Base-by-base conservation (phyloP, 2,797 vertebrate species). In the Nothura maculosa region DNA sequence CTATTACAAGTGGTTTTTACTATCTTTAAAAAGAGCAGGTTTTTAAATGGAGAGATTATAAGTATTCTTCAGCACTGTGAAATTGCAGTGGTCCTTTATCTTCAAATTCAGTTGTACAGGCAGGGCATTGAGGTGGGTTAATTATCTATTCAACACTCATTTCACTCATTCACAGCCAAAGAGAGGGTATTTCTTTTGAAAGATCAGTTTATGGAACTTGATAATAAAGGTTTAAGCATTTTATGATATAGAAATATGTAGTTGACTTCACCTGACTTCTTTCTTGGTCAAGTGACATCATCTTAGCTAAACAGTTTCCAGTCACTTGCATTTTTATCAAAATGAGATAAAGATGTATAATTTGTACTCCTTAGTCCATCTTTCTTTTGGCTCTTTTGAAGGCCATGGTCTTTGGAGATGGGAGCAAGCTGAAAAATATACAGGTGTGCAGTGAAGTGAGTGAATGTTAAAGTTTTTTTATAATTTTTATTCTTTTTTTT, bases 291-390 rank as follows among this genome's bases (percentile, higher is more conserved):
- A 6, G 77, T 30, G 28, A 25, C 76, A 10, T 57, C 57, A 32
- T 63, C 22, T 25, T 30, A 17, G 24, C 22, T 80, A 6, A 17
- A 16, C 28, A 63, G 10, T 0, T 0, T 54, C 68, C 5, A 30
- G 9, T 42, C 30, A 27, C 43, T 63, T 27, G 5, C 0, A 1
- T 38, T 1, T 75, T 61, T 45, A 30, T 47, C 15, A 58, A 62
- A 43, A 64, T 0, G 0, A 8, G 21, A 20, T 38, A 19, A 54
- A 81, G 61, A 47, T 10, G 16, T 5, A 1, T 30, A 8, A 61
- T 48, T 43, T 60, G 8, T 82, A 32, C 3, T 3, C 9, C 16
- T 55, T 10, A 5, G 11, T 19, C 3, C 5, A 3, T 3, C 14
- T 10, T 0, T 61, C 30, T 12, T 67, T 36, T 84, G n/a, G 9